These are phyloP conservation scores for Eumerus sabulonum DNA, from an alignment of 2,888 invertebrate genomes.

Conservation along the genomic window DNA sequence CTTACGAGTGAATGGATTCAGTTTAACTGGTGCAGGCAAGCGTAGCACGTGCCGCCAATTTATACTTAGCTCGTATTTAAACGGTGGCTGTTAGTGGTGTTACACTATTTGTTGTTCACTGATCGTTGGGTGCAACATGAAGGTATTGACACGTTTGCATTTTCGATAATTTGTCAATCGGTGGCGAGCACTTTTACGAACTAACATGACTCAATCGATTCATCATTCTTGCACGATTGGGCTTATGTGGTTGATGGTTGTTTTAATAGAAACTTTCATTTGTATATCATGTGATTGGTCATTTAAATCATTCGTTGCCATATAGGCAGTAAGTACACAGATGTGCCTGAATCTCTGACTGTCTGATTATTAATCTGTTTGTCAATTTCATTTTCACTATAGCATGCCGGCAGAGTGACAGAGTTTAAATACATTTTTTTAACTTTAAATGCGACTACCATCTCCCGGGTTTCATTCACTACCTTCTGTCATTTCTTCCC, in stretches of 20 bases:
- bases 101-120: conserved; percentile 3
- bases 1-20: conserved; percentile 39
- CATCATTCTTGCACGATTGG: conserved; percentile 24
- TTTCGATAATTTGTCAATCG: conserved; percentile 60
- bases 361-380: conserved; percentile 50
- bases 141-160: conserved; percentile 57
- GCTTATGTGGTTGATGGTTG: neutral
- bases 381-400: conserved; percentile 62
- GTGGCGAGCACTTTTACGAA: conserved; percentile 30
- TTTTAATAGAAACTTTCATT: conserved; percentile 3
- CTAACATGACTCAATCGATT: conserved; percentile 9
- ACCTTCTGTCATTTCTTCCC: too few relatives aligned
- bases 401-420: conserved; percentile 30
- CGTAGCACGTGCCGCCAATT: conserved; percentile 52
- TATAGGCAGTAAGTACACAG: conserved; percentile 43
- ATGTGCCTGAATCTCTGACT: neutral
- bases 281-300: too few relatives aligned
- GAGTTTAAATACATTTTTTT: conserved; percentile 34
- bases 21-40: conserved; percentile 20
- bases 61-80: conserved; percentile 5
- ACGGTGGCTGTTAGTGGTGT: conserved; percentile 36
- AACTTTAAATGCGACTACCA: conserved; percentile 32
- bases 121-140: conserved; percentile 11
- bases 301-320: too few relatives aligned
- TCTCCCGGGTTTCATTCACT: too few relatives aligned